phyloP scores from a whole-genome alignment of 2,113 vertebrate species.

The Rhynchopsitta pachyrhyncha region DNA sequence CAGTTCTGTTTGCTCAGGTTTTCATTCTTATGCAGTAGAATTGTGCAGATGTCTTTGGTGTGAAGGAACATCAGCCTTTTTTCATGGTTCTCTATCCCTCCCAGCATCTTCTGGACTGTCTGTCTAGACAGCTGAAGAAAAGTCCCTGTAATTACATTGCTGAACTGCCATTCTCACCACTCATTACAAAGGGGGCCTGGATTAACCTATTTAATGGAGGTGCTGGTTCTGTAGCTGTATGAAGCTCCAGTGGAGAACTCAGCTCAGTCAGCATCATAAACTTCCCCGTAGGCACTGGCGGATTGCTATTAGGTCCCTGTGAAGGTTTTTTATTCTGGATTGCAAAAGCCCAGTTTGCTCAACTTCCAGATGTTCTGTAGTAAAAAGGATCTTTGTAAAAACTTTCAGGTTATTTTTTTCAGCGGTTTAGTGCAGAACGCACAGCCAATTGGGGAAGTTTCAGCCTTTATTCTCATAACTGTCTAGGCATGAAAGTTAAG shows the following conservation, averaged over 20 bases:
- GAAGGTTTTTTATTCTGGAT: neutral
- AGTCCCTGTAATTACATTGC: neutral
- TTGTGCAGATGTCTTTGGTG: neutral
- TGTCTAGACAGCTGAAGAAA: neutral
- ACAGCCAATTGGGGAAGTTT: neutral
- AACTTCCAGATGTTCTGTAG: neutral
- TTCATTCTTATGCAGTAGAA: neutral
- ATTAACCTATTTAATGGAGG: neutral
- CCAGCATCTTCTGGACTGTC: neutral
- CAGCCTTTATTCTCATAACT: neutral
- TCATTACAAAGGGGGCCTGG: neutral
- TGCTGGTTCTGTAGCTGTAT: neutral
- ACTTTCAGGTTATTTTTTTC: neutral
- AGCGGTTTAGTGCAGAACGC: neutral
- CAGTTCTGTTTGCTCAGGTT: neutral
- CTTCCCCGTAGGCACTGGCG: rapidly evolving
- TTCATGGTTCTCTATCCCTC: neutral
- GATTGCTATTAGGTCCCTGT: neutral
- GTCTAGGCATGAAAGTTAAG: neutral
- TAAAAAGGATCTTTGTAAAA: neutral
- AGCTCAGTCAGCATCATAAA: neutral
- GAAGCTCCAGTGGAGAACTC: neutral
- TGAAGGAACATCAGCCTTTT: neutral
- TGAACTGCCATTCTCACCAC: neutral
- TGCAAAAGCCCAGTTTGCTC: neutral